A percentile compares a stretch with the other conserved stretches of the same genome.
These are phyloP conservation scores for Hormiphora californensis DNA, from an alignment of 37 sponge, comb jelly and placozoan genomes.

Conservation along the genomic window DNA sequence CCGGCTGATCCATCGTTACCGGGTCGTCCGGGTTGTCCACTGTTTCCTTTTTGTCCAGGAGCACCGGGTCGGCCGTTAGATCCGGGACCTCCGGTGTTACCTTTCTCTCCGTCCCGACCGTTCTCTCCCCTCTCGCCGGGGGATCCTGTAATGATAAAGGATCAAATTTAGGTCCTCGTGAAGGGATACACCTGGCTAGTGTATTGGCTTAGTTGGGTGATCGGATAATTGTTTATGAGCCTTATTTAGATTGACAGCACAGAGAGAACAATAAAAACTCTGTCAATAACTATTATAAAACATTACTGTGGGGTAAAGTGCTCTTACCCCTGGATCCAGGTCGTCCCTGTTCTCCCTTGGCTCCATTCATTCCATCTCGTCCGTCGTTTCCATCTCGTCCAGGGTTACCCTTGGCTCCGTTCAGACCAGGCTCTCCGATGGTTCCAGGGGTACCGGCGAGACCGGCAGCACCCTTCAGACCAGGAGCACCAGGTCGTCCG, in stretches of 20 bases:
- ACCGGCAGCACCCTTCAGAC: background rate
- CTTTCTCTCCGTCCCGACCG: background rate
- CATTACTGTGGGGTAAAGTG: too few species aligned
- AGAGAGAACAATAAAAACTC: too few species aligned
- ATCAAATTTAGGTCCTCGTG: too few species aligned
- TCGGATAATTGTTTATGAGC: too few species aligned
- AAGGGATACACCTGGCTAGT: too few species aligned
- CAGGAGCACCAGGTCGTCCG: background rate
- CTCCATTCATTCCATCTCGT: background rate
- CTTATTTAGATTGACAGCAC: too few species aligned
- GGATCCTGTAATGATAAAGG: too few species aligned
- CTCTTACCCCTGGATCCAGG: background rate
- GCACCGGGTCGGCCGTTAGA: background rate
- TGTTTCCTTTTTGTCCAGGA: background rate
- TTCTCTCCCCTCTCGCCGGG: background rate
- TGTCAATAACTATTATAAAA: too few species aligned
- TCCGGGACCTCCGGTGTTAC: background rate
- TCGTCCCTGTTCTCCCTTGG: background rate
- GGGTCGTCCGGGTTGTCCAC: background rate
- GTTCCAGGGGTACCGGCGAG: background rate
- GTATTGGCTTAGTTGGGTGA: too few species aligned
- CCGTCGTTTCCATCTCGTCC: background rate
- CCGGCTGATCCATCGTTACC: constrained; percentile 8
- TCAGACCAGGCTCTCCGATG: background rate
- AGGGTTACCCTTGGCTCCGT: background rate